A percentile compares a stretch with the other conserved stretches of the same genome.
phyloP scores from a whole-genome alignment of 2,797 vertebrate species.

The Sparidentex hasta region DNA sequence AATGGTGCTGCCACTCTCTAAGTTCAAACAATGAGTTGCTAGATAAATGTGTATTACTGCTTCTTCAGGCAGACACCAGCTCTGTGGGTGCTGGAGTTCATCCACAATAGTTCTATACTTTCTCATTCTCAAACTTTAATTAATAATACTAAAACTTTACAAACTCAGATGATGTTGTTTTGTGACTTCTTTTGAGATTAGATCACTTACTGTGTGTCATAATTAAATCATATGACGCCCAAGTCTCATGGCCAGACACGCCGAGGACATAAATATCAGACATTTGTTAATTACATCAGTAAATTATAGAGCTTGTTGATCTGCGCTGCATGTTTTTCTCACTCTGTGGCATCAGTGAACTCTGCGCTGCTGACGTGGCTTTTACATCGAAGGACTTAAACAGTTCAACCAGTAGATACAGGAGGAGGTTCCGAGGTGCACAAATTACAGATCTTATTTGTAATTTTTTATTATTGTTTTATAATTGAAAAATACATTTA shows the following conservation, averaged over 20 bases:
- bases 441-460: not conserved
- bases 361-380: not conserved
- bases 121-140: not conserved
- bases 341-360: fast-evolving
- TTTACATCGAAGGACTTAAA: not conserved
- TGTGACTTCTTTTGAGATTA: not conserved
- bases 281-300: not conserved
- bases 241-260: not conserved
- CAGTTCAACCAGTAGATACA: not conserved
- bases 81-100: not conserved
- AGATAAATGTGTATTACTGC: not conserved
- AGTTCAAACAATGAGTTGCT: not conserved
- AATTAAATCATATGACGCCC: not conserved
- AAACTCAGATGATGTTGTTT: not conserved
- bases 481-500: not conserved
- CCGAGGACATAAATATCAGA: not conserved
- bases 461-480: not conserved
- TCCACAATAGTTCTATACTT: not conserved
- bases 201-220: not conserved
- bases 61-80: not conserved
- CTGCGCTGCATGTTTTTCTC: not conserved
- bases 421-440: not conserved
- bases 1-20: not conserved
- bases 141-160: not conserved
- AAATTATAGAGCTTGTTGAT: not conserved